Evolutionary conservation across 2,113 vertebrate species (phyloP).

Genomic region (Brachyhypopomus occidentalis): DNA sequence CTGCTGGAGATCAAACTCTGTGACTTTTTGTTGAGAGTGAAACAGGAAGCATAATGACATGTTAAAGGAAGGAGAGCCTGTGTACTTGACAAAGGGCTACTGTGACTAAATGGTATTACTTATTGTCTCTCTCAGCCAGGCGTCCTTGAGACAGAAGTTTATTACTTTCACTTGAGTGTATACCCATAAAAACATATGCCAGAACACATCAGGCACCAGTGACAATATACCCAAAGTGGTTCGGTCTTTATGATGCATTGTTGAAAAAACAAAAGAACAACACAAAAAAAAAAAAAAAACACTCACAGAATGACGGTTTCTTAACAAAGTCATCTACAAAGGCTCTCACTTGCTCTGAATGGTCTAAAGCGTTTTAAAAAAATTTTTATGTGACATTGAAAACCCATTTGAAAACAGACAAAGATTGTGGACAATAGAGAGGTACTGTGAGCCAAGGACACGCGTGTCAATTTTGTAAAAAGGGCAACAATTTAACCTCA

Average conservation of each 20-base stretch:
- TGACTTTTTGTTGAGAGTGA: constrained; percentile 46
- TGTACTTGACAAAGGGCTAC: constrained; percentile 43
- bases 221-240: constrained; percentile 33
- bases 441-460: neutral
- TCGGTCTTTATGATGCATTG: constrained; percentile 7
- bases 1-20: constrained; percentile 48
- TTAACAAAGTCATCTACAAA: neutral
- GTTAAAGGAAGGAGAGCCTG: constrained; percentile 51
- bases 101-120: constrained; percentile 61
- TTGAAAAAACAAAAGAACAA: constrained; percentile 28
- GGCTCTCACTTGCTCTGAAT: neutral
- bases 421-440: neutral
- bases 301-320: neutral
- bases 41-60: constrained; percentile 53
- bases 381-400: neutral
- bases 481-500: neutral
- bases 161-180: constrained; percentile 44
- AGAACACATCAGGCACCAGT: constrained; percentile 31
- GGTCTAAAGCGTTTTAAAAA: neutral
- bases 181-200: constrained; percentile 43
- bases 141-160: constrained; percentile 65
- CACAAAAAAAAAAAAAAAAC: neutral
- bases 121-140: constrained; percentile 42
- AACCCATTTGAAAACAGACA: neutral
- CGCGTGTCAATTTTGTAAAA: neutral